A percentile compares a stretch with the other conserved stretches of the same genome.
phyloP scores from a whole-genome alignment of 2,888 invertebrate species.

The Teinopalpus imperialis region DNA sequence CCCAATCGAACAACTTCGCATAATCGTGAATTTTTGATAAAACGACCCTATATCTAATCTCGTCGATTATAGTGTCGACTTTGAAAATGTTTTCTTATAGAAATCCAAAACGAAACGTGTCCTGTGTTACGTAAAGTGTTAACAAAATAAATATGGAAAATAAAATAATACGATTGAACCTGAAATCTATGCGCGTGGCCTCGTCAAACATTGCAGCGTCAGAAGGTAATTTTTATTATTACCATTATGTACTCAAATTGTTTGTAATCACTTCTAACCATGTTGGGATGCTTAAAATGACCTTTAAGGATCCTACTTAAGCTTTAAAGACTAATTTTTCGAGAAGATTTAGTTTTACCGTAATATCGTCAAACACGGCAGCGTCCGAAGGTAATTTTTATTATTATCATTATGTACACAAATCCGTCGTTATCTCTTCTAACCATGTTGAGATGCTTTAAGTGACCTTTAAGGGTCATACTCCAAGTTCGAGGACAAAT shows the following conservation, averaged over 20 bases:
- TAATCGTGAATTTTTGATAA: slow-evolving; percentile 48
- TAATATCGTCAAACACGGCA: slow-evolving; percentile 46
- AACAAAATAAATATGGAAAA: slow-evolving; percentile 45
- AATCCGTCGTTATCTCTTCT: too few species aligned
- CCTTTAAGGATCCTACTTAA: too few species aligned
- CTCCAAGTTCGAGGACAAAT: too few species aligned
- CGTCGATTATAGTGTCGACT: slow-evolving; percentile 37
- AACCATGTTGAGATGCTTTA: too few species aligned
- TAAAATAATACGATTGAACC: slow-evolving; percentile 47
- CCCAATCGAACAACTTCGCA: too few species aligned
- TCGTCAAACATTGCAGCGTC: slow-evolving; percentile 50
- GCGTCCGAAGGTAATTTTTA: slow-evolving; percentile 55
- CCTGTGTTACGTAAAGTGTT: slow-evolving; percentile 30
- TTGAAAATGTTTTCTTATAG: slow-evolving; percentile 48
- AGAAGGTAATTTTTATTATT: slow-evolving; percentile 49
- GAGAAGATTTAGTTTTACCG: too few species aligned
- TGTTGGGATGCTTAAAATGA: too few species aligned
- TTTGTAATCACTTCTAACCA: too few species aligned
- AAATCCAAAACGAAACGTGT: slow-evolving; percentile 44
- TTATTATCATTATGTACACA: slow-evolving; percentile 2
- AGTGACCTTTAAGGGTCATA: too few species aligned
- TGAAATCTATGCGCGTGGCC: slow-evolving; percentile 40
- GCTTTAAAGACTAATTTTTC: too few species aligned
- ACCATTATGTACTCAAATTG: not conserved
- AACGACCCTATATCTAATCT: slow-evolving; percentile 58